Conservation (phyloP, 2,113 vertebrate genomes). For the Sigmodon hispidus region DNA sequence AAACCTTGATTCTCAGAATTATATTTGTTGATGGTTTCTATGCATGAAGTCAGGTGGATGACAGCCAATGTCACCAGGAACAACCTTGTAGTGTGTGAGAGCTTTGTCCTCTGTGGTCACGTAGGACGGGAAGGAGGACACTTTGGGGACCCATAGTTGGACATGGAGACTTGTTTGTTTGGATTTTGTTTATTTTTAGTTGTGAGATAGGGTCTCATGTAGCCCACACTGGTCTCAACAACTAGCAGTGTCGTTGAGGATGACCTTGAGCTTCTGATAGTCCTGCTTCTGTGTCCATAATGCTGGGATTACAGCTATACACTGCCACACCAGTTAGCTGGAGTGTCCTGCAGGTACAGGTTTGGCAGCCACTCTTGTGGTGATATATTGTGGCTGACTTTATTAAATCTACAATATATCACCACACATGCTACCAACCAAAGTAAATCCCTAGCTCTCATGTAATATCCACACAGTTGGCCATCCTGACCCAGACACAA, state of each 20-base stretch:
- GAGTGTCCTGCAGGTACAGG: not conserved
- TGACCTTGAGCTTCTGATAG: not conserved
- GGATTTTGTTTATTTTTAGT: conserved; percentile 11
- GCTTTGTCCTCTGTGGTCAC: conserved; percentile 61
- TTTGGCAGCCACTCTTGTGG: no score
- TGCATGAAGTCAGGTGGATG: conserved; percentile 63
- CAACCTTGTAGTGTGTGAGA: conserved; percentile 70
- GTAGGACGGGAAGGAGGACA: conserved; percentile 44
- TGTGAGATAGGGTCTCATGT: not conserved
- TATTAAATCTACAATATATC: no score
- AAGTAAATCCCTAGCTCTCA: no score
- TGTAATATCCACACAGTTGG: conserved; percentile 6
- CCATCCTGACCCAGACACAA: conserved; percentile 35
- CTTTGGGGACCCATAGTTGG: conserved; percentile 44
- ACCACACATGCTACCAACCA: no score
- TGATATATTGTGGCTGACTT: no score
- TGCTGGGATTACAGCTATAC: not conserved
- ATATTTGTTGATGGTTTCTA: conserved; percentile 78
- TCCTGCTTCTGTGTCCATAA: not conserved
- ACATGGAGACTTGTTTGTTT: conserved; percentile 56
- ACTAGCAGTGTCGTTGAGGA: not conserved
- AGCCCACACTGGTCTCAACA: not conserved
- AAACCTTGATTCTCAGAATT: conserved; percentile 48
- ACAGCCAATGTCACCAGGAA: conserved; percentile 53
- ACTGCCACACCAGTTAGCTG: not conserved